Evolutionary conservation across 1,140 invertebrate species (phyloP).

Genomic region (Proales similis): DNA sequence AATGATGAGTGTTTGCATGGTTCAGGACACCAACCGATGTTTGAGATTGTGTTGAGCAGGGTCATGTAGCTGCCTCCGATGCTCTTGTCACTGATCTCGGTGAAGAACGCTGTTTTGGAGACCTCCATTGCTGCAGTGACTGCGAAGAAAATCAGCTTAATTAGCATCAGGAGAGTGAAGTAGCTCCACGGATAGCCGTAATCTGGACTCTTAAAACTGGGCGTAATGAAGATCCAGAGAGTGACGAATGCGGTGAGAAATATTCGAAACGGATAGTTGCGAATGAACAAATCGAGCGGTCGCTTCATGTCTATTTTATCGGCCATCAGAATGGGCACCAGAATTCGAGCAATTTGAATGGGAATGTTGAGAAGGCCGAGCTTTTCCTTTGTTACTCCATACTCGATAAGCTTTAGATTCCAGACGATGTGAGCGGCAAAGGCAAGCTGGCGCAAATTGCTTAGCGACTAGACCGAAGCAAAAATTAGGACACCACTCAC

Average conservation of each 20-base stretch:
- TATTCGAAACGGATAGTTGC: slow-evolving; percentile 28
- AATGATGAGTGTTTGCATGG: no score
- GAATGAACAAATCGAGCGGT: slow-evolving; percentile 54
- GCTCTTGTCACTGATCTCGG: slow-evolving; percentile 70
- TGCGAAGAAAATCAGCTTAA: background rate
- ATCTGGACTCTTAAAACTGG: background rate
- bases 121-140: slow-evolving; percentile 62
- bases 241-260: background rate
- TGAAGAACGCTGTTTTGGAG: slow-evolving; percentile 69
- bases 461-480: no score
- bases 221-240: slow-evolving; percentile 27
- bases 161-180: slow-evolving; percentile 4
- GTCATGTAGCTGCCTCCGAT: slow-evolving; percentile 99
- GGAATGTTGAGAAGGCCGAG: slow-evolving; percentile 78
- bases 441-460: slow-evolving; percentile 80
- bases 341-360: slow-evolving; percentile 83
- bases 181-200: slow-evolving; percentile 3
- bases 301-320: slow-evolving; percentile 77
- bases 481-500: background rate
- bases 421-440: slow-evolving; percentile 64
- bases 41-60: slow-evolving; percentile 86
- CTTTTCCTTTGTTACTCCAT: slow-evolving; percentile 87
- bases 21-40: no score
- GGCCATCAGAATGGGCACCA: slow-evolving; percentile 77
- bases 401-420: slow-evolving; percentile 70